Evolutionary conservation across 1,140 invertebrate genomes (phyloP).

Genomic region (Tribolium castaneum): DNA sequence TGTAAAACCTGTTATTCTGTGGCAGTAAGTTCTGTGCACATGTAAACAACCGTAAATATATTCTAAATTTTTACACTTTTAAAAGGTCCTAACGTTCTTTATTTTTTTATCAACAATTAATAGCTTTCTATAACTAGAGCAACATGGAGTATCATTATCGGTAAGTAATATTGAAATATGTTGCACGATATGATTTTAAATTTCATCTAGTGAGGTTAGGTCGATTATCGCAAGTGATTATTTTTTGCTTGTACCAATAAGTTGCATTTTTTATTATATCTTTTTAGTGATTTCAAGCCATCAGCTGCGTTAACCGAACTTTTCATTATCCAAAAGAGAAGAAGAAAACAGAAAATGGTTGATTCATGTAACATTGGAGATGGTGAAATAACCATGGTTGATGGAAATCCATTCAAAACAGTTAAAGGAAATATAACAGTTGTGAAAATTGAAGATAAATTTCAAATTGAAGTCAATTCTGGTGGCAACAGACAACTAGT

Average conservation of each 20-base stretch:
- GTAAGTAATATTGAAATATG: slow-evolving; percentile 18
- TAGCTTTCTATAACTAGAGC: slow-evolving; percentile 6
- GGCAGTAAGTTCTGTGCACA: no score
- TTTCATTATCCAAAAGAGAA: background rate
- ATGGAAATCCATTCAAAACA: background rate
- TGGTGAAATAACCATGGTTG: background rate
- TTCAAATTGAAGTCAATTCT: background rate
- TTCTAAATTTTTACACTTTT: slow-evolving; percentile 1
- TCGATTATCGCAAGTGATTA: slow-evolving; percentile 14
- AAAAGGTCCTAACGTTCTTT: background rate
- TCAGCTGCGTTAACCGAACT: background rate
- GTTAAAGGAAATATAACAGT: background rate
- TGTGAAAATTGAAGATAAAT: background rate
- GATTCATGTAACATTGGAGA: background rate
- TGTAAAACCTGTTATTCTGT: no score
- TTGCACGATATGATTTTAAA: slow-evolving; percentile 9
- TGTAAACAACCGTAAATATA: no score
- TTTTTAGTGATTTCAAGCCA: slow-evolving; percentile 4
- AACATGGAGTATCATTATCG: slow-evolving; percentile 6
- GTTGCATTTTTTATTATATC: slow-evolving; percentile 16
- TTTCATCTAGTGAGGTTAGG: slow-evolving; percentile 8
- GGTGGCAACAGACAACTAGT: background rate
- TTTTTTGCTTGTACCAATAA: slow-evolving; percentile 15
- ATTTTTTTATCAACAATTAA: slow-evolving; percentile 2
- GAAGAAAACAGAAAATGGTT: background rate